Evolutionary conservation across 2,797 vertebrate species (phyloP).

Genomic region (Streptopelia turtur): DNA sequence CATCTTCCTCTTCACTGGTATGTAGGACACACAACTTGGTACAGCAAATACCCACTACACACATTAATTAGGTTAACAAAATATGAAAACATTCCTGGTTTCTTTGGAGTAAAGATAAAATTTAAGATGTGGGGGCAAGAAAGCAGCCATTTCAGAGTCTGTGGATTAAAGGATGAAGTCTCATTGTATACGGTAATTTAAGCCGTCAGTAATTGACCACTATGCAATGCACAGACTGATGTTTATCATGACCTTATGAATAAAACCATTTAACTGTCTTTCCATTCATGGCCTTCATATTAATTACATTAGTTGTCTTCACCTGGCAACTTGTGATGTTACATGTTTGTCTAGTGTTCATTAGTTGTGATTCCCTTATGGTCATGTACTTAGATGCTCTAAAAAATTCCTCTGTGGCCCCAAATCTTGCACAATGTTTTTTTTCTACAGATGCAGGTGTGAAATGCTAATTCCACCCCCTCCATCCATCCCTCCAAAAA

Average conservation of each 20-base stretch:
- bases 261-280: background rate
- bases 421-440: background rate
- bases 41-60: background rate
- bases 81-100: background rate
- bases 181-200: background rate
- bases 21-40: background rate
- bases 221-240: background rate
- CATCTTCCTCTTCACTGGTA: background rate
- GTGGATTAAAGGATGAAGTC: background rate
- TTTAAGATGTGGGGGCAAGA: background rate
- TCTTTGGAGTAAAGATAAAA: background rate
- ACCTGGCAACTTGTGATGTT: background rate
- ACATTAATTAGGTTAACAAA: background rate
- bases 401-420: background rate
- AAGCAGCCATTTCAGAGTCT: background rate
- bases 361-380: background rate
- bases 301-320: background rate
- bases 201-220: background rate
- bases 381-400: background rate
- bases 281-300: background rate
- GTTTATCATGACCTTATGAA: background rate
- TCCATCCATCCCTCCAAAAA: fast-evolving
- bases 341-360: background rate
- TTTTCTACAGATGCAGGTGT: background rate
- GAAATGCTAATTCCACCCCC: background rate